Conservation (phyloP, 2,888 invertebrate genomes). For the Hedya salicella region DNA sequence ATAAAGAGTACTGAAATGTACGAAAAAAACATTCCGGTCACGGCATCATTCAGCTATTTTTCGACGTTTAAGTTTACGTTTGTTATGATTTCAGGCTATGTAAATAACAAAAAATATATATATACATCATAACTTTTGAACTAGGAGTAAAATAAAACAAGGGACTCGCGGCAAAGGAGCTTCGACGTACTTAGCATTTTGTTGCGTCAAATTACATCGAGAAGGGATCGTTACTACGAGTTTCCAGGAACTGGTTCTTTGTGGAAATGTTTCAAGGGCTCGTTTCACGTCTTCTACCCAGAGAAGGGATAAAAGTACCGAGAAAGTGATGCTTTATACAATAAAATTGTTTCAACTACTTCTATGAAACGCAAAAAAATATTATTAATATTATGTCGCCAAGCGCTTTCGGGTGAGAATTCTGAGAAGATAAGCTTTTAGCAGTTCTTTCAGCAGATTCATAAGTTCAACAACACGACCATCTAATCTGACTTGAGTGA, state of each 20-base stretch:
- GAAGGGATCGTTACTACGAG: not conserved
- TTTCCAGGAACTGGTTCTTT: not conserved
- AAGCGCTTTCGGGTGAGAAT: too few species aligned
- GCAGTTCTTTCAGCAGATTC: too few species aligned
- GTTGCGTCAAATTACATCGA: slow-evolving; percentile 13
- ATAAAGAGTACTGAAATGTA: too few species aligned
- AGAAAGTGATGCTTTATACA: not conserved
- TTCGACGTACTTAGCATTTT: not conserved
- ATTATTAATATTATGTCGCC: not conserved
- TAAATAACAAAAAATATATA: not conserved
- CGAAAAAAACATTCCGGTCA: too few species aligned
- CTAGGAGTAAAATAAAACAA: not conserved
- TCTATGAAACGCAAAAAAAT: not conserved
- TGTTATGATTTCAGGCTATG: not conserved
- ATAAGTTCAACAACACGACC: too few species aligned
- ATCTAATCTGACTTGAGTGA: too few species aligned
- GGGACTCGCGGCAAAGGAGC: not conserved
- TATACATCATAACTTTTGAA: not conserved
- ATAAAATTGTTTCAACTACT: not conserved
- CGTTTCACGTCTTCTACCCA: not conserved
- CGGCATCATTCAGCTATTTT: too few species aligned
- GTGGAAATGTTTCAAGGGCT: slow-evolving; percentile 6
- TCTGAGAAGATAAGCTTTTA: too few species aligned
- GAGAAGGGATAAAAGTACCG: not conserved
- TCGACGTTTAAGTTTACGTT: not conserved